A percentile compares a stretch with the other conserved stretches of the same genome.
Conservation (phyloP, 2,888 invertebrate species). For the Dinocampus coccinellae region DNA sequence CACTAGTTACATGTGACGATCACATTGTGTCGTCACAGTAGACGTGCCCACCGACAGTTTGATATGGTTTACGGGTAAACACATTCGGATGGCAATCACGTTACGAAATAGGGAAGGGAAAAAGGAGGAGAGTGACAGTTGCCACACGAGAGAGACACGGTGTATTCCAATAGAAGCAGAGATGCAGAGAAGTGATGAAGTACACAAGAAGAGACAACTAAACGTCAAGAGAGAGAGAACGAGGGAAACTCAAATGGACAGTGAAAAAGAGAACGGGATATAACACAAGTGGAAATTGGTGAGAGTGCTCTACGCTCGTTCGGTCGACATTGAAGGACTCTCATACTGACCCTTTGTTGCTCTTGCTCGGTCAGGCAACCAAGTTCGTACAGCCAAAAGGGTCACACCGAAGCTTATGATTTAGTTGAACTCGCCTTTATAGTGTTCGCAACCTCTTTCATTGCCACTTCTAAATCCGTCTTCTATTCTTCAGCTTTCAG, state of each 20-base stretch:
- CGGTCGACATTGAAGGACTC: constrained; percentile 59
- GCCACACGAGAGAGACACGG: constrained; percentile 38
- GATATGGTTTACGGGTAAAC: constrained; percentile 68
- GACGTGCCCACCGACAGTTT: constrained; percentile 59
- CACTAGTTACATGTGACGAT: constrained; percentile 2
- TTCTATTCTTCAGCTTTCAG: constrained; percentile 16
- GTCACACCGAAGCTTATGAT: constrained; percentile 35
- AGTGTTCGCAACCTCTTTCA: constrained; percentile 22
- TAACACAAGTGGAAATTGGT: constrained; percentile 36
- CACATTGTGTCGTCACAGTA: constrained; percentile 26
- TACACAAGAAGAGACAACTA: constrained; percentile 28
- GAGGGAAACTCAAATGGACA: constrained; percentile 8
- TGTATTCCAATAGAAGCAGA: constrained; percentile 37
- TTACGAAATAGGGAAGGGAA: constrained; percentile 59
- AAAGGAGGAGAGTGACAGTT: constrained; percentile 51
- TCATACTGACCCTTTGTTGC: constrained; percentile 67
- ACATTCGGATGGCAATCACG: constrained; percentile 68
- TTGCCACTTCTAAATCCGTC: constrained; percentile 36
- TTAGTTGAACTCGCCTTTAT: constrained; percentile 38
- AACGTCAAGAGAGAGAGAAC: constrained; percentile 15
- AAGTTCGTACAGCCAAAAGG: constrained; percentile 15
- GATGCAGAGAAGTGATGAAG: constrained; percentile 23
- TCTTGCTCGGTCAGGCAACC: constrained; percentile 51
- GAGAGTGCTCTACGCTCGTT: constrained; percentile 44
- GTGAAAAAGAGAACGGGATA: constrained; percentile 26